Conservation (phyloP, 1,140 invertebrate species). For the Leptinotarsa undecemlineata region DNA sequence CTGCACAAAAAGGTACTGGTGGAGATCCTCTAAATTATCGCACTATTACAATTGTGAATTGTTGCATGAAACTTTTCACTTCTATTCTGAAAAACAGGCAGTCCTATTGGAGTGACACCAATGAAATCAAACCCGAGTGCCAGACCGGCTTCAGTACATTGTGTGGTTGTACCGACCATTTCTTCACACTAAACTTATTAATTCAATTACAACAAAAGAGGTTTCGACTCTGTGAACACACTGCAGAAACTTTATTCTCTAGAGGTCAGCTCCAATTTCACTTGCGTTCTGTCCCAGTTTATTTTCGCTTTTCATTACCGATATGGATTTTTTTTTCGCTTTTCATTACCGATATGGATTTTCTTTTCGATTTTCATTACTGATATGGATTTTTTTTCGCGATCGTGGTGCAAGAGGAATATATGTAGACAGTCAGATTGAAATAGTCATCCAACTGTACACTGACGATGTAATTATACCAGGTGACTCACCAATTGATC, state of each 20-base stretch:
- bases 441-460: neutral
- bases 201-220: too few species aligned
- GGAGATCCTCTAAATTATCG: too few species aligned
- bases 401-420: neutral
- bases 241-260: neutral
- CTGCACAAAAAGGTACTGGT: too few species aligned
- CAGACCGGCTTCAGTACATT: too few species aligned
- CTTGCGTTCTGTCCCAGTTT: neutral
- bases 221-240: too few species aligned
- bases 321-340: conserved; percentile 1
- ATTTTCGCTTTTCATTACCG: neutral
- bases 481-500: neutral
- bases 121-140: too few species aligned
- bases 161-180: too few species aligned
- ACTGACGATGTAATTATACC: neutral
- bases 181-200: too few species aligned
- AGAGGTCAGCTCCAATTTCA: neutral
- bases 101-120: too few species aligned
- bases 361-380: neutral
- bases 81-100: too few species aligned
- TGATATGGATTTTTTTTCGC: neutral
- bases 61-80: too few species aligned
- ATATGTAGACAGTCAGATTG: neutral
- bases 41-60: too few species aligned
- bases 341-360: neutral